phyloP scores from a whole-genome alignment of 64 coral and sea anemone genomes.

The Orbicella faveolata region DNA sequence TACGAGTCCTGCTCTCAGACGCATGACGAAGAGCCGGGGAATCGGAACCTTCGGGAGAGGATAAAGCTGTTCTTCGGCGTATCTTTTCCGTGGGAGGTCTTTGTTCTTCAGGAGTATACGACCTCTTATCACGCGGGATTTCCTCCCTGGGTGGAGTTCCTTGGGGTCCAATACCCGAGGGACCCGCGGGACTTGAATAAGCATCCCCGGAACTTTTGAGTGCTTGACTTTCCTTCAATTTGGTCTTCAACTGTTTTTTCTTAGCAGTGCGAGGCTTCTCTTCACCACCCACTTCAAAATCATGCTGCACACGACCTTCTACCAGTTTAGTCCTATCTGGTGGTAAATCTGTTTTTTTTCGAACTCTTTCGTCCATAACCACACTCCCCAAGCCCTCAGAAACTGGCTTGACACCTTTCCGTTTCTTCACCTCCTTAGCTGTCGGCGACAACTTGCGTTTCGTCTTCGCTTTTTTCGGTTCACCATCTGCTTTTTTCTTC shows the following conservation, averaged over 20 bases:
- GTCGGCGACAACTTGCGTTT: constrained; percentile 43
- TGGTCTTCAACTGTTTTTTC: constrained; percentile 15
- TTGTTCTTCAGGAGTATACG: constrained; percentile 18
- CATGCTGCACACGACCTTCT: background rate
- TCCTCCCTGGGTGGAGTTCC: background rate
- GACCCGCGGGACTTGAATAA: background rate
- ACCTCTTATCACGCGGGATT: constrained; percentile 1
- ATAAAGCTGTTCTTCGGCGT: constrained; percentile 1
- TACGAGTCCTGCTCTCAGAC: background rate
- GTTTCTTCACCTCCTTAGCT: constrained; percentile 46
- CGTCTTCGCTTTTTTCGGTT: constrained; percentile 36
- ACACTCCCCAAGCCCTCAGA: background rate
- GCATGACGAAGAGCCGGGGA: background rate
- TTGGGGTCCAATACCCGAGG: background rate
- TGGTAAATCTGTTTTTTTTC: constrained; percentile 1
- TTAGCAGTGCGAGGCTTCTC: constrained; percentile 4
- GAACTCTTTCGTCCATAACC: background rate
- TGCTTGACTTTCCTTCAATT: background rate
- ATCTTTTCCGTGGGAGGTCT: background rate
- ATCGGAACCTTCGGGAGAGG: constrained; percentile 17
- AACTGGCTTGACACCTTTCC: constrained; percentile 11
- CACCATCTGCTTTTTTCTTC: constrained; percentile 54
- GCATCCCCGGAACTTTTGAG: background rate
- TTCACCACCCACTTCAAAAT: background rate
- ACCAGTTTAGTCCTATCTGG: background rate